Percentiles rank a stretch among this genome's conserved stretches.
phyloP scores from a whole-genome alignment of 2,113 vertebrate genomes.

The Corythornis vintsioides region DNA sequence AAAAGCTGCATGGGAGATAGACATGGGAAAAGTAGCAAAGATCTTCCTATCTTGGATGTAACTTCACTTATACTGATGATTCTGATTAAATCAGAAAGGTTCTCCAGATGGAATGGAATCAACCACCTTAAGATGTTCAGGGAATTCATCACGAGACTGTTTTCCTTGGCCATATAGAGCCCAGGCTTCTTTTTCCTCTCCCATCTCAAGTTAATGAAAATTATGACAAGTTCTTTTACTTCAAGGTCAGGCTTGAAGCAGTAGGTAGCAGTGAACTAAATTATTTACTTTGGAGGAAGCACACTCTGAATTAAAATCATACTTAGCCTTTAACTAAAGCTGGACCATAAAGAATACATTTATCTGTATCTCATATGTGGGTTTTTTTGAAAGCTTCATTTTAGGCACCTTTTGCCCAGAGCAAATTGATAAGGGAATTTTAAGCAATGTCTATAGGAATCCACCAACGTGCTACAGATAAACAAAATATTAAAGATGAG shows the following conservation, averaged over 20 bases:
- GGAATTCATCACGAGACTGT: background rate
- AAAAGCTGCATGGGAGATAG: background rate
- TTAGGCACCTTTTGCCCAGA: background rate
- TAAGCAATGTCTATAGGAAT: background rate
- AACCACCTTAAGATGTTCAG: conserved; percentile 7
- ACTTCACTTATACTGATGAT: background rate
- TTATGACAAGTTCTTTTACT: background rate
- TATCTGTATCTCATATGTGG: background rate
- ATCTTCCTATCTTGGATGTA: background rate
- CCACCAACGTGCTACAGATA: background rate
- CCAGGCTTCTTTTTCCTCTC: background rate
- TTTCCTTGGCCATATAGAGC: background rate
- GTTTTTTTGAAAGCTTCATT: background rate
- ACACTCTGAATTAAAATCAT: background rate
- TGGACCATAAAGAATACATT: background rate
- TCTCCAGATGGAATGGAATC: background rate
- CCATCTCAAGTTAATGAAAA: background rate
- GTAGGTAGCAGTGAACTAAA: background rate
- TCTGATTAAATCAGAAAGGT: background rate
- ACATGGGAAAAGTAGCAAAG: background rate
- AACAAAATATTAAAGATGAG: background rate
- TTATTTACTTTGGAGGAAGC: background rate
- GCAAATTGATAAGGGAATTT: conserved; percentile 9
- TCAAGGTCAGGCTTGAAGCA: conserved; percentile 37
- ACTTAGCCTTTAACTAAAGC: background rate